Conservation (phyloP, 2,797 vertebrate genomes). For the Myotis pilosus region DNA sequence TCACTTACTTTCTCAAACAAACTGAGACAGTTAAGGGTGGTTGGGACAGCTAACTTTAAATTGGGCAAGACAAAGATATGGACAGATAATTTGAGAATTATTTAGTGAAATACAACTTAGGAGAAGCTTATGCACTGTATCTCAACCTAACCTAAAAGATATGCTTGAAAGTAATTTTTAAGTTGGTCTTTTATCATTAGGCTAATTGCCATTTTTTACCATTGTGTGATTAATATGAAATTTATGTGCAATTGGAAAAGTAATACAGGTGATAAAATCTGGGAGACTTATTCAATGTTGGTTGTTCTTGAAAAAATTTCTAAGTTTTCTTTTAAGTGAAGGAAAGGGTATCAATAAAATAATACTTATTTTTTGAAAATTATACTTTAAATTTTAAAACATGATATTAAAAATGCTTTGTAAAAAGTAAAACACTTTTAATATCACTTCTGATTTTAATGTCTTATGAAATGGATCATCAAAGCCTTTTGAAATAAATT, state of each 20-base stretch:
- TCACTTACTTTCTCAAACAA: not conserved
- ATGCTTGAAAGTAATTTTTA: not conserved
- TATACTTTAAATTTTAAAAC: not conserved
- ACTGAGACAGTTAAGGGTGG: not conserved
- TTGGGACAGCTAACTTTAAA: accelerated
- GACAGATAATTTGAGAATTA: not conserved
- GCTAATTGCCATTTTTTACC: not conserved
- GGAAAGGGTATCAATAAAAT: not conserved
- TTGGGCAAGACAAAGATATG: not conserved
- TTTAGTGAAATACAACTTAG: not conserved
- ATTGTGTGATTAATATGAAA: not conserved
- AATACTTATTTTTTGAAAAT: not conserved
- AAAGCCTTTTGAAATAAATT: not conserved
- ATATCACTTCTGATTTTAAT: not conserved
- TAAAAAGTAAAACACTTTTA: not conserved
- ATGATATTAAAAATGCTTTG: not conserved
- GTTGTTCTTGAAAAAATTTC: not conserved
- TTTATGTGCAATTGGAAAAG: not conserved
- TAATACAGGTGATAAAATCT: not conserved
- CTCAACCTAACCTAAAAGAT: not conserved
- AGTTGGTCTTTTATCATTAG: not conserved
- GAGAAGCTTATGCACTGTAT: not conserved
- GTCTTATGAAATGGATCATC: not conserved
- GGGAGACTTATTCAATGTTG: not conserved
- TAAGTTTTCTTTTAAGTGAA: not conserved